Conservation (phyloP, 2,113 vertebrate genomes). For the Tapirus terrestris region DNA sequence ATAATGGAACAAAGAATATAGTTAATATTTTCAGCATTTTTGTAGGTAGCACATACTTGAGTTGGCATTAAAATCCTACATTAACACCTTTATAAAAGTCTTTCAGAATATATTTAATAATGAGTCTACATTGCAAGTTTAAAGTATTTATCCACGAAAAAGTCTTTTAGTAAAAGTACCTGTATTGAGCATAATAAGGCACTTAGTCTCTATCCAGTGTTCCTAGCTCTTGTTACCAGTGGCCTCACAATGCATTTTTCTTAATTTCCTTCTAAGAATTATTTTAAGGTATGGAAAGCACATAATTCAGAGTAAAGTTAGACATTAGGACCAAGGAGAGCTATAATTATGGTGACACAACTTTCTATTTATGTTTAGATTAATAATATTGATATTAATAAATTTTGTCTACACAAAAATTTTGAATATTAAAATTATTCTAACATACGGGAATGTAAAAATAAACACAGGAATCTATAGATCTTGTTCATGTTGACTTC, state of each 20-base stretch:
- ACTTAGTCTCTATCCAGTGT: background rate
- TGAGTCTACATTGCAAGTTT: background rate
- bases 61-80: conserved; percentile 33
- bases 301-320: background rate
- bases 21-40: conserved; percentile 36
- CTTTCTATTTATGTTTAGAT: background rate
- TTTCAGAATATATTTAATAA: background rate
- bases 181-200: background rate
- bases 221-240: background rate
- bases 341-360: background rate
- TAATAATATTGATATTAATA: background rate
- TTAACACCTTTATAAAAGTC: background rate
- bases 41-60: background rate
- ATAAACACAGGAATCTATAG: background rate
- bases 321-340: background rate
- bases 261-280: background rate
- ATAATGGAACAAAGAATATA: background rate
- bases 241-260: background rate
- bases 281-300: background rate
- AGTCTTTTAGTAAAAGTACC: background rate
- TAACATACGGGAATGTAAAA: background rate
- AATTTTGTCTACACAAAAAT: background rate
- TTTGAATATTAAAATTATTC: background rate
- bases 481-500: background rate
- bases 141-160: conserved; percentile 20